A percentile compares a stretch with the other conserved stretches of the same genome.
These are phyloP conservation scores for Eubucco bourcierii DNA, from an alignment of 2,113 vertebrate species.

Conservation along the genomic window DNA sequence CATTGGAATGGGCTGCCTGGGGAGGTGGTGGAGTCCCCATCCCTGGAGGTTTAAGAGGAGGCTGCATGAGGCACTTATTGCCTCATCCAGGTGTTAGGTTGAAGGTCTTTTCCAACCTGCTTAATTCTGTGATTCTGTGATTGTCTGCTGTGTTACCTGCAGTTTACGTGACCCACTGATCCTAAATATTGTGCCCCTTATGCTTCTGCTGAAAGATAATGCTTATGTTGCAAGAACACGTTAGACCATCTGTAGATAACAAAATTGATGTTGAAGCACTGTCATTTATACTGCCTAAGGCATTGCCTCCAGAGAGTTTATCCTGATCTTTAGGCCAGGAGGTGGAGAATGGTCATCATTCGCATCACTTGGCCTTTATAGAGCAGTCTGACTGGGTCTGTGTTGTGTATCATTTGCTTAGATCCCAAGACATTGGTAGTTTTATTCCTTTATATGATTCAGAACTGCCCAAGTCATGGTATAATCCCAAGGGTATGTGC, in stretches of 20 bases:
- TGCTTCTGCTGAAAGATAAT: neutral
- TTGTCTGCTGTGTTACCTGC: neutral
- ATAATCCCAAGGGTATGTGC: neutral
- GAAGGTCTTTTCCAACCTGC: no score
- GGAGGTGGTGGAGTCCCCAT: no score
- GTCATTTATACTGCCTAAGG: neutral
- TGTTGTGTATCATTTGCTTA: neutral
- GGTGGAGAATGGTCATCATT: neutral
- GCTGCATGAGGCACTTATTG: no score
- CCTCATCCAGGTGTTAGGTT: no score
- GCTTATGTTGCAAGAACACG: neutral
- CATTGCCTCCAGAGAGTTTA: neutral
- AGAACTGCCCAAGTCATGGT: neutral
- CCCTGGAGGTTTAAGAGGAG: no score
- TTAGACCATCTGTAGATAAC: neutral
- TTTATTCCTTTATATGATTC: neutral
- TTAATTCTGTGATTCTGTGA: neutral
- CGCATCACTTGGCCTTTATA: no score
- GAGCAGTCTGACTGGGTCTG: neutral
- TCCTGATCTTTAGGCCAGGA: neutral
- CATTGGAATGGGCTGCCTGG: no score
- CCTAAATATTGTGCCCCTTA: neutral
- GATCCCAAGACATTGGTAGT: neutral
- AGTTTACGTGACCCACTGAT: neutral
- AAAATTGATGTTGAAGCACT: neutral